phyloP scores from a whole-genome alignment of 1,140 invertebrate genomes.

The Bombyx mori region DNA sequence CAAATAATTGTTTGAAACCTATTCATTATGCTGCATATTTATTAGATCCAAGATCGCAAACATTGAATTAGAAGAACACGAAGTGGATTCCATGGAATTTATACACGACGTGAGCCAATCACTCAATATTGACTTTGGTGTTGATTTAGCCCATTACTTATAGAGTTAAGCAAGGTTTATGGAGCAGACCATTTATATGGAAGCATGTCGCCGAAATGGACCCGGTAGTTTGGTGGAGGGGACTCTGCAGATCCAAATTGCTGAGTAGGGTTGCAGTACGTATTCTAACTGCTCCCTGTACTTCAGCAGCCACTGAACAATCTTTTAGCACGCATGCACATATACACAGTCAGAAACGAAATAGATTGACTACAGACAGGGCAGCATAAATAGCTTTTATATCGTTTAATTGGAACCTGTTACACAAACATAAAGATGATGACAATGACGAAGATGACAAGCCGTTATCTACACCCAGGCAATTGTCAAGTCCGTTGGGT shows the following conservation, averaged over 20 bases:
- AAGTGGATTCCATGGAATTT: constrained; percentile 22
- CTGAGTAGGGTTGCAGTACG: constrained; percentile 18
- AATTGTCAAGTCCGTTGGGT: no score
- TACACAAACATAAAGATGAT: constrained; percentile 9
- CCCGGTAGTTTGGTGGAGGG: constrained; percentile 22
- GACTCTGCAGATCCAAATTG: constrained; percentile 14
- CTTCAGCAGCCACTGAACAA: constrained; percentile 22
- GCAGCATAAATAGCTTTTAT: constrained; percentile 22
- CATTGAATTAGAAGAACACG: constrained; percentile 15
- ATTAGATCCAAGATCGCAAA: constrained; percentile 16
- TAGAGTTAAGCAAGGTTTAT: no score
- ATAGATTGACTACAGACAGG: constrained; percentile 19
- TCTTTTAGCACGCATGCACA: constrained; percentile 16
- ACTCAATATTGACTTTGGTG: no score
- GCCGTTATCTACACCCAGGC: no score
- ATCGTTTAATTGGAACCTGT: constrained; percentile 23
- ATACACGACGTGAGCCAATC: constrained; percentile 11
- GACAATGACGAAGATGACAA: no score
- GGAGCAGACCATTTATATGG: no score
- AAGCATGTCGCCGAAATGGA: constrained; percentile 10
- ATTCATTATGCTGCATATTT: constrained; percentile 23
- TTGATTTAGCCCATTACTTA: no score
- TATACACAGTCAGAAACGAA: constrained; percentile 20
- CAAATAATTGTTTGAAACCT: constrained; percentile 18
- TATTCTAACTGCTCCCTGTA: constrained; percentile 21